Conservation (phyloP, 2,113 vertebrate species). For the Eclectus roratus region DNA sequence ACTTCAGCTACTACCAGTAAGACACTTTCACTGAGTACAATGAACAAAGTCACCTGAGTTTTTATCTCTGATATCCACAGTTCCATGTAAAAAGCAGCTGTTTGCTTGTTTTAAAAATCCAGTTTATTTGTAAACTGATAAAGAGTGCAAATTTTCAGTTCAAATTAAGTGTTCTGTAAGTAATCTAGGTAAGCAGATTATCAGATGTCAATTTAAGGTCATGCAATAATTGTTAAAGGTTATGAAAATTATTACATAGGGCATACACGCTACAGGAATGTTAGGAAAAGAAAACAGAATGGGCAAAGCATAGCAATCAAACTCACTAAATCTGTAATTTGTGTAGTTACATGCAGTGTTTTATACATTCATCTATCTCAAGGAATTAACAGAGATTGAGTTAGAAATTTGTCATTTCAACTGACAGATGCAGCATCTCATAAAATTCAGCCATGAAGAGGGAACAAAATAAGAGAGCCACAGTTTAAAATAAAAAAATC, state of each 20-base stretch:
- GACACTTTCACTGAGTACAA: not conserved
- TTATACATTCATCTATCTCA: not conserved
- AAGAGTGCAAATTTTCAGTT: not conserved
- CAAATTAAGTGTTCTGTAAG: not conserved
- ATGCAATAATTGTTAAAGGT: not conserved
- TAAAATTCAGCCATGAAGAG: not conserved
- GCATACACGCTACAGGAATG: not conserved
- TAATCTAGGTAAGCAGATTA: not conserved
- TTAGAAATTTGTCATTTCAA: constrained; percentile 9
- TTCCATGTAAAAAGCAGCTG: not conserved
- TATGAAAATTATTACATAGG: not conserved
- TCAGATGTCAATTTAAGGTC: not conserved
- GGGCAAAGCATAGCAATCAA: not conserved
- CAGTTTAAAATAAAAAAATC: constrained; percentile 9
- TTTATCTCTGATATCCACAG: not conserved
- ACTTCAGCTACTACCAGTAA: not conserved
- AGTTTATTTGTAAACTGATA: not conserved
- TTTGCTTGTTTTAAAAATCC: not conserved
- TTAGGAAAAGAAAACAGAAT: not conserved
- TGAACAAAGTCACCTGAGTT: not conserved
- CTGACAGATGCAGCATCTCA: not conserved
- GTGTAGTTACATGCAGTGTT: not conserved
- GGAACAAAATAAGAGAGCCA: not conserved
- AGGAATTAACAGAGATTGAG: not conserved
- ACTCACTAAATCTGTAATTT: not conserved